Conservation (phyloP, 2,797 vertebrate genomes). For the Aeoliscus strigatus region DNA sequence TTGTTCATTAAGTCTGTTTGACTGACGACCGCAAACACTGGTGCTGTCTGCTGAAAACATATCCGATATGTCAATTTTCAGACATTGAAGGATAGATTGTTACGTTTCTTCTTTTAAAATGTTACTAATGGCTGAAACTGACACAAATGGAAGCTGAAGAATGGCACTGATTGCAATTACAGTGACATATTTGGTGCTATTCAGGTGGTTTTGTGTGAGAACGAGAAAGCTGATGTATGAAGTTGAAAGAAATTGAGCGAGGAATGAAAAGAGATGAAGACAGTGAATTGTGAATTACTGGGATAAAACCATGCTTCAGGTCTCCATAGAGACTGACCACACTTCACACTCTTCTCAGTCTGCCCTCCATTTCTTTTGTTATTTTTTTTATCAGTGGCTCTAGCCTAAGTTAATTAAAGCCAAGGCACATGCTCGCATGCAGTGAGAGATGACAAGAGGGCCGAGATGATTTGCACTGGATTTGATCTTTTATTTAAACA, state of each 20-base stretch:
- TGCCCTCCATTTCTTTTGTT: slow-evolving; percentile 71
- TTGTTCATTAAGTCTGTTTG: too few species aligned
- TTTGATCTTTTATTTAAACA: slow-evolving; percentile 73
- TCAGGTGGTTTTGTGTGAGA: slow-evolving; percentile 6
- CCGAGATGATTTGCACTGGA: slow-evolving; percentile 78
- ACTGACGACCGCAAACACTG: too few species aligned
- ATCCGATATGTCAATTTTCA: too few species aligned
- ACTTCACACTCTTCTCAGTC: slow-evolving; percentile 65
- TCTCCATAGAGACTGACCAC: slow-evolving; percentile 78
- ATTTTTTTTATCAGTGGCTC: slow-evolving; percentile 76
- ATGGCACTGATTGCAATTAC: slow-evolving; percentile 37
- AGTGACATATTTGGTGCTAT: slow-evolving; percentile 18
- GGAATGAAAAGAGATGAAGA: slow-evolving; percentile 41
- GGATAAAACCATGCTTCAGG: slow-evolving; percentile 75
- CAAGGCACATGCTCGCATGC: slow-evolving; percentile 65
- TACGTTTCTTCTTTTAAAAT: background rate
- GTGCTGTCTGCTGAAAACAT: too few species aligned
- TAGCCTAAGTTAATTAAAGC: slow-evolving; percentile 82
- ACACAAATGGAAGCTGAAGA: slow-evolving; percentile 11
- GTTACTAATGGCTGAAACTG: background rate
- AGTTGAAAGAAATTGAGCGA: slow-evolving; percentile 14
- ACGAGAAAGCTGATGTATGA: slow-evolving; percentile 9
- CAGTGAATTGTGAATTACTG: slow-evolving; percentile 69
- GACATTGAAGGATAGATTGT: too few species aligned
- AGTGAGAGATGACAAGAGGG: slow-evolving; percentile 74